A percentile compares a stretch with the other conserved stretches of the same genome.
These are phyloP conservation scores for Drosophila hamatofila DNA, from an alignment of 2,888 invertebrate species.

Conservation along the genomic window DNA sequence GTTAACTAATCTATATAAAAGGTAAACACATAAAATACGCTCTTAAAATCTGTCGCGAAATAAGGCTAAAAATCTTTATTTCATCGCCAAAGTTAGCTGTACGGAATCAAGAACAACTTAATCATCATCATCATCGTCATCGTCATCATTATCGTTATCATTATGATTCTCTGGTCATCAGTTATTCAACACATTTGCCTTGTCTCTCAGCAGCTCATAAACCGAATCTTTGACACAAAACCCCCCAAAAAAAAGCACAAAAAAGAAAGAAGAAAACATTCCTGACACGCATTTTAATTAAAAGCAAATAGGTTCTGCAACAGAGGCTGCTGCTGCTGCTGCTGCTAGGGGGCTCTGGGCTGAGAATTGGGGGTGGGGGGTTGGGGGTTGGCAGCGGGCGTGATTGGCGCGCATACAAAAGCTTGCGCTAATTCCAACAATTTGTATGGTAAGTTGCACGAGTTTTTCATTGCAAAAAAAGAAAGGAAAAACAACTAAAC, in stretches of 20 bases:
- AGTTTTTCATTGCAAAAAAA: conserved; percentile 33
- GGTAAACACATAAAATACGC: conserved; percentile 14
- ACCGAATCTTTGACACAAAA: conserved; percentile 60
- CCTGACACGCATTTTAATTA: conserved; percentile 81
- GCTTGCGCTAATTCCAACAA: conserved; percentile 66
- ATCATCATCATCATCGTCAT: conserved; percentile 33
- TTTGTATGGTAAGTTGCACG: conserved; percentile 63
- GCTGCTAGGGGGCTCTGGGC: background rate
- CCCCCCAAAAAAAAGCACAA: conserved; percentile 23
- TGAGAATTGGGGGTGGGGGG: background rate
- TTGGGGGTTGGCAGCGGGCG: background rate
- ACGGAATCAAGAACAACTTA: conserved; percentile 19
- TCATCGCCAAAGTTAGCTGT: conserved; percentile 24
- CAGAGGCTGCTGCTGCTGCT: conserved; percentile 15
- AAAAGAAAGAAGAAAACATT: conserved; percentile 41
- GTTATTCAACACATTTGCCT: conserved; percentile 58
- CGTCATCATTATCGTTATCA: conserved; percentile 31
- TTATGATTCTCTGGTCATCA: conserved; percentile 52
- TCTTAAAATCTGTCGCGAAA: conserved; percentile 12
- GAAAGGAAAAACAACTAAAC: background rate
- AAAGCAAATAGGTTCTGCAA: conserved; percentile 70
- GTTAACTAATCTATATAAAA: conserved; percentile 28
- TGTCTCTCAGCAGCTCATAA: conserved; percentile 57
- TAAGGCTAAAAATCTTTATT: conserved; percentile 23
- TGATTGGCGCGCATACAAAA: conserved; percentile 31